Evolutionary conservation across 2,113 vertebrate species (phyloP).

Genomic region (Malurus elegans): DNA sequence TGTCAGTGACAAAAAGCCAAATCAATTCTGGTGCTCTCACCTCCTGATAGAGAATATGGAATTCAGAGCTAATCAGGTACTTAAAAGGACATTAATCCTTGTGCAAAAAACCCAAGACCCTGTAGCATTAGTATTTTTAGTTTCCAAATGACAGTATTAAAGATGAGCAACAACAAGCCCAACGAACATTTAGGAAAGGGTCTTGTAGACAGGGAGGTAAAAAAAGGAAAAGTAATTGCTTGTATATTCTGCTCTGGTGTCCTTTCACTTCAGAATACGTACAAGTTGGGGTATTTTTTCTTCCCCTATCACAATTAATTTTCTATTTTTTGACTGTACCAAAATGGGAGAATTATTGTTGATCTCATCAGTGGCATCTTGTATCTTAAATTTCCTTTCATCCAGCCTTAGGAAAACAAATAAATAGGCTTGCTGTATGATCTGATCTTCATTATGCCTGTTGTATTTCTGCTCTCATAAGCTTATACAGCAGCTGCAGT

Average conservation of each 20-base stretch:
- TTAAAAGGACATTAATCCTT: neutral
- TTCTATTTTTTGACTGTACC: neutral
- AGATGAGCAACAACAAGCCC: neutral
- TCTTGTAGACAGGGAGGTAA: neutral
- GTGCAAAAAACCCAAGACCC: neutral
- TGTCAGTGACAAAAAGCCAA: neutral
- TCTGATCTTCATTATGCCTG: conserved; percentile 8
- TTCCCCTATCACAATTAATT: neutral
- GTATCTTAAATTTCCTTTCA: neutral
- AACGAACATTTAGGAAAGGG: neutral
- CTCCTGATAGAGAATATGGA: neutral
- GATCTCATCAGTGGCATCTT: neutral
- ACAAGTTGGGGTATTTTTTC: neutral
- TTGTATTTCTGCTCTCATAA: conserved; percentile 15
- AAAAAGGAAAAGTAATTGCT: neutral
- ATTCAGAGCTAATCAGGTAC: neutral
- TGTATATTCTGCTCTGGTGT: neutral
- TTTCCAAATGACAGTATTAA: neutral
- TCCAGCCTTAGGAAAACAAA: neutral
- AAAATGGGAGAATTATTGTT: neutral
- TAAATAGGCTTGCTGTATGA: neutral
- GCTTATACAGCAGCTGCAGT: conserved; percentile 34
- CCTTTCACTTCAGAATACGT: neutral
- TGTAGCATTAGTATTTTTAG: neutral
- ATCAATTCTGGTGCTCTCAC: neutral